Conservation (phyloP, 2,797 vertebrate species). For the Oryzias dopingdopingensis region DNA sequence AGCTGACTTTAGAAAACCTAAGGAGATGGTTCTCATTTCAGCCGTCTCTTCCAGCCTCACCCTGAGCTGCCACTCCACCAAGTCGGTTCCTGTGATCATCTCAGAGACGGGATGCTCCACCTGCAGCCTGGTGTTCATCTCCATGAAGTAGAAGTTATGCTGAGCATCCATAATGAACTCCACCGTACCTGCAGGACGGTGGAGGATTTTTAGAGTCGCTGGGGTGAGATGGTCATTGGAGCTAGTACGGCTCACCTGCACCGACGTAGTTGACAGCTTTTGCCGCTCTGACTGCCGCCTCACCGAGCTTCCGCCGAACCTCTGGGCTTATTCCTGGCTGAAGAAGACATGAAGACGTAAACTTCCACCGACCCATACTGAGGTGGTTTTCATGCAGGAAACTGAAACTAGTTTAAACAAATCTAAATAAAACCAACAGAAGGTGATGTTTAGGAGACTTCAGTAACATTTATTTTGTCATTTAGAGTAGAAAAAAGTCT, state of each 20-base stretch:
- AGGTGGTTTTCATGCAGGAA: too few species aligned
- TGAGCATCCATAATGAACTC: constrained; percentile 97
- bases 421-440: too few species aligned
- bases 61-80: constrained; percentile 97
- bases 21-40: too few species aligned
- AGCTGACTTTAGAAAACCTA: background rate
- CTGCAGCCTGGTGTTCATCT: constrained; percentile 98
- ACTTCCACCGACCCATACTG: background rate
- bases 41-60: constrained; percentile 59
- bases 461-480: too few species aligned
- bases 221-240: too few species aligned
- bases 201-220: background rate
- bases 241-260: constrained; percentile 79
- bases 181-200: constrained; percentile 81
- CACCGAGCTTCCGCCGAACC: constrained; percentile 88
- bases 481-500: too few species aligned
- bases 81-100: constrained; percentile 96
- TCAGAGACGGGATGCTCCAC: constrained; percentile 97
- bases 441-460: too few species aligned
- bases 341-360: constrained; percentile 1
- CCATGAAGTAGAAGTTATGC: constrained; percentile 99
- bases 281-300: constrained; percentile 92
- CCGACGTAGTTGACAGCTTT: constrained; percentile 96
- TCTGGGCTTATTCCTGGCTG: constrained; percentile 92
- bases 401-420: too few species aligned